phyloP scores from a whole-genome alignment of 2,888 invertebrate genomes.

The Phyllotreta cruciferae region DNA sequence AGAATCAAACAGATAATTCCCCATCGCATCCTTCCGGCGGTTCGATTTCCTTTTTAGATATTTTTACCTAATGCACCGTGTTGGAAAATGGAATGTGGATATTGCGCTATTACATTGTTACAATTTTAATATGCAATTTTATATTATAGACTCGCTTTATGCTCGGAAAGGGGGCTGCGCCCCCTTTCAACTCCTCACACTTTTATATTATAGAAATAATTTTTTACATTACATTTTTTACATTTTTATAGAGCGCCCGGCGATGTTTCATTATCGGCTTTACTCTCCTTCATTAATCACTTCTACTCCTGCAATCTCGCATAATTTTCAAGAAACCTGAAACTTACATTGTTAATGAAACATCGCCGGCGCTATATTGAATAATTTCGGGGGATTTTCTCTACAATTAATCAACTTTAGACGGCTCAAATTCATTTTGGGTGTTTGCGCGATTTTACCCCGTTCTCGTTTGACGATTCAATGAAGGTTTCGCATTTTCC shows the following conservation, averaged over 20 bases:
- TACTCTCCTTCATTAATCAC: constrained; percentile 32
- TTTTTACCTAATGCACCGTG: constrained; percentile 7
- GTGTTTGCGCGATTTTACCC: constrained; percentile 8
- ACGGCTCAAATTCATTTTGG: constrained; percentile 15
- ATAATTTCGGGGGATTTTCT: constrained; percentile 24
- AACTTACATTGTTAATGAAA: constrained; percentile 35
- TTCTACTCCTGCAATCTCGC: constrained; percentile 19
- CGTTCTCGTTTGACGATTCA: constrained; percentile 5
- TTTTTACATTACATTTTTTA: too few species aligned
- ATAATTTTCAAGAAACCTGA: constrained; percentile 36
- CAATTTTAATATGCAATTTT: too few species aligned
- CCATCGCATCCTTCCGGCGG: constrained; percentile 18
- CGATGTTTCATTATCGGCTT: constrained; percentile 26
- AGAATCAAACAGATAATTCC: constrained; percentile 33
- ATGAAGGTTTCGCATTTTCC: neutral
- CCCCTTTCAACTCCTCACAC: too few species aligned
- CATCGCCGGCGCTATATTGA: constrained; percentile 27
- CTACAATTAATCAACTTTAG: constrained; percentile 24
- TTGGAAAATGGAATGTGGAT: neutral
- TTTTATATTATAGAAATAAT: too few species aligned
- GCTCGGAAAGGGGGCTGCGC: too few species aligned
- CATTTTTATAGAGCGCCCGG: neutral
- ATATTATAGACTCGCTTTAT: too few species aligned
- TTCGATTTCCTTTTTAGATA: constrained; percentile 29
- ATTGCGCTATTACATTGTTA: too few species aligned